These are phyloP conservation scores for Trachymyrmex septentrionalis DNA, from an alignment of 1,140 invertebrate genomes.

Conservation along the genomic window DNA sequence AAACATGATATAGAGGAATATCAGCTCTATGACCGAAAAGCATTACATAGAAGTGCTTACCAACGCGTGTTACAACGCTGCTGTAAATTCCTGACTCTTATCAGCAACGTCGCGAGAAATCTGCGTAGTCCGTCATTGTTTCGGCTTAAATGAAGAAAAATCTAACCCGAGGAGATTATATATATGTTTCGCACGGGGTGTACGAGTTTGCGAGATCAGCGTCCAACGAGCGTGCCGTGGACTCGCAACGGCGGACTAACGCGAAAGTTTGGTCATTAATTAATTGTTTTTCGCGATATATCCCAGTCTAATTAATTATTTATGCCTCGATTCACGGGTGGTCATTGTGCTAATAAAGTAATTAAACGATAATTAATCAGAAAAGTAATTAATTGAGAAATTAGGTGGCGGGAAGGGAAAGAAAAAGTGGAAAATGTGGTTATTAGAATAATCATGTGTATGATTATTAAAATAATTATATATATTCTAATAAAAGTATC, in stretches of 20 bases:
- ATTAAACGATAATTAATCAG: slow-evolving; percentile 69
- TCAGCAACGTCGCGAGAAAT: slow-evolving; percentile 58
- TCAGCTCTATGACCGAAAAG: slow-evolving; percentile 38
- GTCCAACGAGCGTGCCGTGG: slow-evolving; percentile 49
- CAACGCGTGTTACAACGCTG: slow-evolving; percentile 38
- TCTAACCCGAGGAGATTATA: slow-evolving; percentile 46
- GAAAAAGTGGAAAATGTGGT: background rate
- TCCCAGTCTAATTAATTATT: slow-evolving; percentile 64
- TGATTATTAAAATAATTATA: background rate
- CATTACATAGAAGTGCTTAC: slow-evolving; percentile 11
- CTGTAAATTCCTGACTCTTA: slow-evolving; percentile 47
- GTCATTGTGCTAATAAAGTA: slow-evolving; percentile 47
- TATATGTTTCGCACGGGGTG: slow-evolving; percentile 36
- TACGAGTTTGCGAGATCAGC: slow-evolving; percentile 53
- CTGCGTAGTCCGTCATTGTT: slow-evolving; percentile 54
- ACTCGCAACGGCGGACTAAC: slow-evolving; percentile 47
- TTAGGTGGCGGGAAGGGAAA: background rate
- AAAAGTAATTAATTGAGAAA: slow-evolving; percentile 41
- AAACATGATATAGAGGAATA: slow-evolving; percentile 26
- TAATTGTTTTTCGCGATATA: slow-evolving; percentile 59
- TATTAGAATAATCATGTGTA: background rate
- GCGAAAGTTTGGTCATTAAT: slow-evolving; percentile 68
- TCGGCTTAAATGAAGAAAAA: slow-evolving; percentile 63
- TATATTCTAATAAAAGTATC: background rate
- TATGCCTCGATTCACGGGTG: slow-evolving; percentile 12